A percentile compares a stretch with the other conserved stretches of the same genome.
These are phyloP conservation scores for Anolis carolinensis DNA, from an alignment of 2,113 vertebrate genomes.

Conservation along the genomic window DNA sequence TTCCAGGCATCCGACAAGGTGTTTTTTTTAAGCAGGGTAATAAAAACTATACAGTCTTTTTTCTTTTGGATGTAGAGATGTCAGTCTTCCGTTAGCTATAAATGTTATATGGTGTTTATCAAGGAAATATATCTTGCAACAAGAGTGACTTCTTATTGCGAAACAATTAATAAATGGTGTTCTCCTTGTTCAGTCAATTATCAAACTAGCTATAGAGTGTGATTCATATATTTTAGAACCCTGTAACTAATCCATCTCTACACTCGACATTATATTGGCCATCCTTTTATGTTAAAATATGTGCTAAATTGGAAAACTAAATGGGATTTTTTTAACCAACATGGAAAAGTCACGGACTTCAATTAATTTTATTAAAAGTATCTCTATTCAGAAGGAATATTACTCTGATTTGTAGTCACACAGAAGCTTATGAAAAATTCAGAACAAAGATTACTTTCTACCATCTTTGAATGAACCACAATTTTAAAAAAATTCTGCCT, in stretches of 20 bases:
- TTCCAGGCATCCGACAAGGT: constrained; percentile 71
- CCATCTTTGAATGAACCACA: constrained; percentile 31
- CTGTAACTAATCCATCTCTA: not conserved
- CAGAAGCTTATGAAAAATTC: not conserved
- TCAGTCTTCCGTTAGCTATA: constrained; percentile 25
- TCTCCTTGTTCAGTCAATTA: constrained; percentile 33
- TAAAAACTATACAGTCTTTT: constrained; percentile 40
- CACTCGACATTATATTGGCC: not conserved
- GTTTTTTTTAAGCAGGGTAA: constrained; percentile 58
- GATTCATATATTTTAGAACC: no score
- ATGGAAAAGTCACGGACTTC: not conserved
- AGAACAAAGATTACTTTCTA: not conserved
- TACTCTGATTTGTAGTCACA: not conserved
- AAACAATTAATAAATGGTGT: constrained; percentile 29
- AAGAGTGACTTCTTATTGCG: constrained; percentile 22
- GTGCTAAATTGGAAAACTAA: constrained; percentile 15
- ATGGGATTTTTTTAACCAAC: no score
- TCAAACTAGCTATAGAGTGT: constrained; percentile 14
- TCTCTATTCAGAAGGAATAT: not conserved
- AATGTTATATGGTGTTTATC: constrained; percentile 10
- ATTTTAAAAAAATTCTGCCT: not conserved
- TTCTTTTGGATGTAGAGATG: constrained; percentile 12
- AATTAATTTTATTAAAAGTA: constrained; percentile 1
- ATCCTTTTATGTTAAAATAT: not conserved
- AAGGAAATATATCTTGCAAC: constrained; percentile 11